Evolutionary conservation across 2,888 invertebrate genomes (phyloP).

Genomic region (Clepsis dumicolana): DNA sequence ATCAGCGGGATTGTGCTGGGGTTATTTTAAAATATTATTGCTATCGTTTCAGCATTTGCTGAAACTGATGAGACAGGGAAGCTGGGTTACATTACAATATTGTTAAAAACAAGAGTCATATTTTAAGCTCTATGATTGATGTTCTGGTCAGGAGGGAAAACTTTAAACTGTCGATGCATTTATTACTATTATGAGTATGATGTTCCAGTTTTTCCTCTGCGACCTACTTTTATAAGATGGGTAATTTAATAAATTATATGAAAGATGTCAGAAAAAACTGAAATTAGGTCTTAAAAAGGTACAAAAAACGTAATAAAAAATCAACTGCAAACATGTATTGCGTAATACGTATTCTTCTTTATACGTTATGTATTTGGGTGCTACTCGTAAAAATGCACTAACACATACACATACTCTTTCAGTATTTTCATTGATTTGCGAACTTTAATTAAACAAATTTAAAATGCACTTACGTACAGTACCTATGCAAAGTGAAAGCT

Average conservation of each 20-base stretch:
- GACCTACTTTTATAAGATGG: too few relatives aligned
- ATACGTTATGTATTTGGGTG: neutral
- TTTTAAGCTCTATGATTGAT: neutral
- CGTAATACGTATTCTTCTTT: too few relatives aligned
- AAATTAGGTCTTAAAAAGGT: too few relatives aligned
- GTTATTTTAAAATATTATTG: constrained; percentile 22
- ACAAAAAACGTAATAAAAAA: too few relatives aligned
- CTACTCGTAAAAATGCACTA: neutral
- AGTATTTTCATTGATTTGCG: too few relatives aligned
- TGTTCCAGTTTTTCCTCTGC: too few relatives aligned
- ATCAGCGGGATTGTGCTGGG: constrained; percentile 15
- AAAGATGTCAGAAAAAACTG: too few relatives aligned
- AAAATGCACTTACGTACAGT: too few relatives aligned
- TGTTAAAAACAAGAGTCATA: neutral
- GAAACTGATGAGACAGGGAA: neutral
- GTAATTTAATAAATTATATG: too few relatives aligned
- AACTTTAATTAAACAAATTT: too few relatives aligned
- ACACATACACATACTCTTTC: neutral
- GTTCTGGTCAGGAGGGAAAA: neutral
- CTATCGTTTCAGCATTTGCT: constrained; percentile 6
- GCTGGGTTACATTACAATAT: neutral
- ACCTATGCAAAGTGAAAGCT: too few relatives aligned
- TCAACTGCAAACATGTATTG: neutral
- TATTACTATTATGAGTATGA: too few relatives aligned
- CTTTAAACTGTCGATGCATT: neutral